Evolutionary conservation across 2,797 vertebrate species (phyloP).

Genomic region (Semotilus atromaculatus): DNA sequence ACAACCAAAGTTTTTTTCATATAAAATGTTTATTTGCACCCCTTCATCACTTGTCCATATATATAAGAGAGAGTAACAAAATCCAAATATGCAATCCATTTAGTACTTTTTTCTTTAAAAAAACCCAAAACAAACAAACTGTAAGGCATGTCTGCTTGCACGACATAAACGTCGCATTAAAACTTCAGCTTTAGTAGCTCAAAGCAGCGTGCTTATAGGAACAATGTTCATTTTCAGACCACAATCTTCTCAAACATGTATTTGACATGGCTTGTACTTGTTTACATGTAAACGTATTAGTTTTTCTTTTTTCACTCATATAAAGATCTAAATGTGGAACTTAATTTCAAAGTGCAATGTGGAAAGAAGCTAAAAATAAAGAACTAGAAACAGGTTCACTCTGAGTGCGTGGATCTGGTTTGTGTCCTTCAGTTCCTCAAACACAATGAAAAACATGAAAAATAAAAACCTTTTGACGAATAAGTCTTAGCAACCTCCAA

Average conservation of each 20-base stretch:
- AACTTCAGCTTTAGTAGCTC: constrained; percentile 68
- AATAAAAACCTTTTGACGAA: not conserved
- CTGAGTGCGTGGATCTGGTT: not conserved
- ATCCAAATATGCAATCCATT: constrained; percentile 83
- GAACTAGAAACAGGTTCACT: constrained; percentile 33
- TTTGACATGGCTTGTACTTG: constrained; percentile 70
- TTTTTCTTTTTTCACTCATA: not conserved
- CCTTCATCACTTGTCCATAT: constrained; percentile 73
- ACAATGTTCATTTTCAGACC: constrained; percentile 64
- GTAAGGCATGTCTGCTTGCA: constrained; percentile 85
- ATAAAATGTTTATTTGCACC: constrained; percentile 81
- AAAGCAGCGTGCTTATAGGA: constrained; percentile 71
- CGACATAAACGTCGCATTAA: constrained; percentile 65
- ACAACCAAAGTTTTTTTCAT: constrained; percentile 56
- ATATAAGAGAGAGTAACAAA: constrained; percentile 87
- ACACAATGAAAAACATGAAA: not conserved
- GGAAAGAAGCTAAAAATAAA: constrained; percentile 55
- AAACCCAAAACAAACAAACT: constrained; percentile 61
- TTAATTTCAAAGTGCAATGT: constrained; percentile 70
- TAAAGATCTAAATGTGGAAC: constrained; percentile 29
- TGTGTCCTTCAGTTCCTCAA: not conserved
- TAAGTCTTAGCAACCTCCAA: constrained; percentile 9
- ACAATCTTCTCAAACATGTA: constrained; percentile 59
- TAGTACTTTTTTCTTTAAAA: constrained; percentile 68
- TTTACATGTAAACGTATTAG: constrained; percentile 56